Percentiles rank a stretch among this genome's conserved stretches.
These are phyloP conservation scores for Palloptera scutellata DNA, from an alignment of 2,888 invertebrate species.

Conservation along the genomic window DNA sequence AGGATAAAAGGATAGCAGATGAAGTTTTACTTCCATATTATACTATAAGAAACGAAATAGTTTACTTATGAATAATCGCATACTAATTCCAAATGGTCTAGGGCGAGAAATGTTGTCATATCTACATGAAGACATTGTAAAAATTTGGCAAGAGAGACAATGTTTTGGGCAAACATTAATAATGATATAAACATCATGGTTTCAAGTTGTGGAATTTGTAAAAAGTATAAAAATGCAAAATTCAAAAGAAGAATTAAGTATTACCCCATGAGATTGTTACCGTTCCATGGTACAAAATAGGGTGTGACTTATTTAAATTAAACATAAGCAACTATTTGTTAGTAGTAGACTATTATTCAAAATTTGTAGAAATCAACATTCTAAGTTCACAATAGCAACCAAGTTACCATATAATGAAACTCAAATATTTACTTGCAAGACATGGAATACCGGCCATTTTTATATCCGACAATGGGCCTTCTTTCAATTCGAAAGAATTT, in stretches of 20 bases:
- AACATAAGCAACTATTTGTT: constrained; percentile 20
- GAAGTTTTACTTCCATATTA: constrained; percentile 21
- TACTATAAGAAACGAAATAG: constrained; percentile 31
- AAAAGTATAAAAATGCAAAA: constrained; percentile 33
- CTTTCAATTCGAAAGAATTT: too few relatives aligned
- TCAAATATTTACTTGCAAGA: too few relatives aligned
- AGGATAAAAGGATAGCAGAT: constrained; percentile 28
- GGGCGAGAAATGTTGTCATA: constrained; percentile 17
- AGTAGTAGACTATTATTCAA: constrained; percentile 30
- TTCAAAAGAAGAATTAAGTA: constrained; percentile 17
- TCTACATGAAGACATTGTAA: constrained; percentile 28
- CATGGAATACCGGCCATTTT: too few relatives aligned
- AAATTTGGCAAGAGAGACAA: constrained; percentile 23
- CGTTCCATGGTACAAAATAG: constrained; percentile 27
- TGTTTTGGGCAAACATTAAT: constrained; percentile 36
- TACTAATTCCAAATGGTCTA: constrained; percentile 29
- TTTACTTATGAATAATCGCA: constrained; percentile 27
- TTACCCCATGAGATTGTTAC: constrained; percentile 25
- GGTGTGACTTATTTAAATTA: constrained; percentile 29
- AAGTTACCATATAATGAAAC: background rate
- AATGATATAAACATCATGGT: too few relatives aligned
- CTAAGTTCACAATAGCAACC: constrained; percentile 17
- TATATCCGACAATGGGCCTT: too few relatives aligned
- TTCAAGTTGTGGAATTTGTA: too few relatives aligned
- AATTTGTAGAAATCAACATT: constrained; percentile 27